Evolutionary conservation across 2,797 vertebrate species (phyloP), one percentile per base, ranked within the genome.

Genomic region (Gymnothorax javanicus): DNA sequence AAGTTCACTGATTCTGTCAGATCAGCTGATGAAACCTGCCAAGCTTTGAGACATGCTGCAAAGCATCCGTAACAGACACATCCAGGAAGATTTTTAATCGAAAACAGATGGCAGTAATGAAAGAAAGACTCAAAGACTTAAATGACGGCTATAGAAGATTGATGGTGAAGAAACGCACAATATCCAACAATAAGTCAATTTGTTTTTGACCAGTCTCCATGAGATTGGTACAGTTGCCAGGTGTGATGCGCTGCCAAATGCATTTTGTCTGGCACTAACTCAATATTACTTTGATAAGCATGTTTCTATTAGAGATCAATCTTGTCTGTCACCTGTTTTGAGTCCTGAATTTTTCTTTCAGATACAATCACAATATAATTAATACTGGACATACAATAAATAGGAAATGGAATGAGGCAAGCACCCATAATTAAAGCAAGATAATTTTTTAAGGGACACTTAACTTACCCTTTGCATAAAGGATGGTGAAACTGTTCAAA

Each of bases 141-240:
- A 77, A 77, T 77, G 73, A 77, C 52, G 73, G 33, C 33, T 17
- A 77, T 15, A 77, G 73, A 77, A 77, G 73, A 43, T 77, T 33
- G 71, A 15, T 6, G 25, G 27, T 17, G 6, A 43, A 50, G 43
- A 3, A 52, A 4, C 13, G 33, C 73, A 5, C 33, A 50, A 17
- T 52, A 17, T 43, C 33, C 33, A 75, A 20, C 73, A 52, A 6
- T 52, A 43, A 17, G 73, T 15, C 73, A 77, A 52, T 50, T 77
- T 77, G 15, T 43, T 50, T 17, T 52, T 77, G 15, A 43, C 73
- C 43, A 77, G 23, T 77, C 43, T 77, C 33, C 20, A 50, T 77
- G 50, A 77, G 33, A 77, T 50, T 77, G 15, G 64, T 59, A 59
- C 13, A 59, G 58, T 59, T 9, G 58, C 58, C 58, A 59, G 58